phyloP scores from a whole-genome alignment of 1,140 invertebrate genomes.

The Mercenaria mercenaria region DNA sequence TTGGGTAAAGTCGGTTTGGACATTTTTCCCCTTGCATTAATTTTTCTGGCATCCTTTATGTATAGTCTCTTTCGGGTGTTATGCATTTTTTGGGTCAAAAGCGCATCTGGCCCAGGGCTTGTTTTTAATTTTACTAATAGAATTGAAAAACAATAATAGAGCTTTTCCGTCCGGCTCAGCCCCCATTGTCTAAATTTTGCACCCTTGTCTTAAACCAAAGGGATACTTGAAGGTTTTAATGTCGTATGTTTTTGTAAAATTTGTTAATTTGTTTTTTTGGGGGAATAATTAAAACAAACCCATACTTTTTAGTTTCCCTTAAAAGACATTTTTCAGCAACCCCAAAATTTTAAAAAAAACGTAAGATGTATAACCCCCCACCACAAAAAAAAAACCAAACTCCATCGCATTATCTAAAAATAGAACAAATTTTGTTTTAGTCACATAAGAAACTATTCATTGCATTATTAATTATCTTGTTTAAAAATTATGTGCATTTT shows the following conservation, averaged over 20 bases:
- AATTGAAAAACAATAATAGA: not conserved
- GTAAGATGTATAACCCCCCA: constrained; percentile 10
- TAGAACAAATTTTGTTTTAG: no score
- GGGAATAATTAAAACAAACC: not conserved
- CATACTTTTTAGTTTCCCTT: not conserved
- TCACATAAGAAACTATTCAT: no score
- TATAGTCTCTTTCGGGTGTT: not conserved
- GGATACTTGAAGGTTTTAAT: not conserved
- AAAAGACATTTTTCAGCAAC: not conserved
- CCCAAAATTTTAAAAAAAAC: not conserved
- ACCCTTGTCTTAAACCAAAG: constrained; percentile 6
- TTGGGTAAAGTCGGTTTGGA: constrained; percentile 14
- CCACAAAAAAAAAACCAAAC: constrained; percentile 41
- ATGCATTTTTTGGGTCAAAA: constrained; percentile 24
- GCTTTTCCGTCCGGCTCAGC: not conserved
- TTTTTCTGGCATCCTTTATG: not conserved
- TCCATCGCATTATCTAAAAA: constrained; percentile 27
- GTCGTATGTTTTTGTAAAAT: not conserved
- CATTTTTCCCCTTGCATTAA: not conserved
- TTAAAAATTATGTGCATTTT: no score
- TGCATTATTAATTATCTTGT: no score
- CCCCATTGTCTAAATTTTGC: constrained; percentile 39
- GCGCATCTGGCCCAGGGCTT: constrained; percentile 18
- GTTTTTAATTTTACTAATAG: not conserved
- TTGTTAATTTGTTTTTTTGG: not conserved